Percentiles rank a stretch among this genome's conserved stretches.
phyloP scores from a whole-genome alignment of 2,113 vertebrate species.

The Echinops telfairi region DNA sequence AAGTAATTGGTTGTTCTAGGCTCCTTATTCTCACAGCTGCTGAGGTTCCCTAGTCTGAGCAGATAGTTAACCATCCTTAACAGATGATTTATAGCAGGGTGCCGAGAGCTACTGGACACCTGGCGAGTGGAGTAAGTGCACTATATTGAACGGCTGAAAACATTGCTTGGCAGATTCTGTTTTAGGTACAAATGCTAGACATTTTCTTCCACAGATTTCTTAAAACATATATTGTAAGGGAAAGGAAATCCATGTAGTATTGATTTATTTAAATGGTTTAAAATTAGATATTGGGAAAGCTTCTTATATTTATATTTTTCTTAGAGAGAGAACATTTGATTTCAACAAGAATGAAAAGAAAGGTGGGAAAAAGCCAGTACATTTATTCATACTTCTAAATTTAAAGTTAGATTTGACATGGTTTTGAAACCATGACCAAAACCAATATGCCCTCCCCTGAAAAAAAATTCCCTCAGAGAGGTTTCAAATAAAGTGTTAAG shows the following conservation, averaged over 20 bases:
- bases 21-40: not conserved
- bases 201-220: constrained; percentile 71
- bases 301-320: constrained; percentile 77
- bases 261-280: constrained; percentile 81
- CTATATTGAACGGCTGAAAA: constrained; percentile 57
- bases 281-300: constrained; percentile 75
- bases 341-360: constrained; percentile 52
- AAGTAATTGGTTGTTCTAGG: constrained; percentile 39
- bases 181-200: constrained; percentile 74
- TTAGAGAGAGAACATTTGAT: constrained; percentile 58
- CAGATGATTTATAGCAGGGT: constrained; percentile 61
- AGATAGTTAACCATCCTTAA: constrained; percentile 44
- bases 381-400: constrained; percentile 56
- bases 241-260: constrained; percentile 80
- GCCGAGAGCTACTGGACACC: not conserved
- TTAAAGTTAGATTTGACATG: constrained; percentile 68
- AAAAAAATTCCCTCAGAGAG: not conserved
- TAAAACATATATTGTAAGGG: constrained; percentile 75
- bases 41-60: constrained; percentile 1
- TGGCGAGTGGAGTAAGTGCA: constrained; percentile 31
- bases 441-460: not conserved
- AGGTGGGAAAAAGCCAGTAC: not conserved
- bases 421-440: constrained; percentile 69
- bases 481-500: constrained; percentile 61
- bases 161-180: constrained; percentile 69